Evolutionary conservation across 2,797 vertebrate genomes (phyloP).

Genomic region (Cheirogaleus major): DNA sequence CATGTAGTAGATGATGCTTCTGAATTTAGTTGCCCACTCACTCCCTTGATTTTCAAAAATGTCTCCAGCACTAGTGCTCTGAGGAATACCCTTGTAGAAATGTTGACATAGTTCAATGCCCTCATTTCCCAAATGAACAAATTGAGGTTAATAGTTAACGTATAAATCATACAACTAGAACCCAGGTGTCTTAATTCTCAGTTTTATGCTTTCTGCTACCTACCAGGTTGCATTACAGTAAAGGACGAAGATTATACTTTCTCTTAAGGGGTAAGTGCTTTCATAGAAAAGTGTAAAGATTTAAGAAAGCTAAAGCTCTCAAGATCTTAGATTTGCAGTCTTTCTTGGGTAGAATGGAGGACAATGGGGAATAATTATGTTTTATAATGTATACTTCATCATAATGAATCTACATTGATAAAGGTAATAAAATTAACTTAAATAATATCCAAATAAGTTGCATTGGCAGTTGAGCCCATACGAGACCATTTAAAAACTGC

Average conservation of each 20-base stretch:
- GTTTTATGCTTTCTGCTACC: neutral
- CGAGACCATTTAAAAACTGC: neutral
- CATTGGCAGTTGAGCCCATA: neutral
- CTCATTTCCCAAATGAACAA: neutral
- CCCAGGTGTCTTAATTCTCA: neutral
- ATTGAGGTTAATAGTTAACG: neutral
- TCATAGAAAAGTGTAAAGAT: neutral
- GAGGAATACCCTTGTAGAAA: neutral
- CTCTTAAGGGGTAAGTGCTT: neutral
- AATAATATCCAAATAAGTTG: neutral
- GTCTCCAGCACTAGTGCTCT: neutral
- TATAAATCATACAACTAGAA: neutral
- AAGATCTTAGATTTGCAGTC: neutral
- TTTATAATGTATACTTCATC: neutral
- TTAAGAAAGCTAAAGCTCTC: neutral
- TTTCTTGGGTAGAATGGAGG: neutral
- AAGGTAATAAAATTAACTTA: constrained; percentile 1
- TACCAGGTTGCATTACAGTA: neutral
- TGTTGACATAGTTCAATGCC: neutral
- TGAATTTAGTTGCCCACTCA: neutral
- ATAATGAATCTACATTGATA: neutral
- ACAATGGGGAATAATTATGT: neutral
- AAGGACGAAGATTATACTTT: neutral
- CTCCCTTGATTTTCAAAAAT: neutral
- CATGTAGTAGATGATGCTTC: neutral